phyloP scores from a whole-genome alignment of 2,113 vertebrate genomes.

The Elgaria multicarinata region DNA sequence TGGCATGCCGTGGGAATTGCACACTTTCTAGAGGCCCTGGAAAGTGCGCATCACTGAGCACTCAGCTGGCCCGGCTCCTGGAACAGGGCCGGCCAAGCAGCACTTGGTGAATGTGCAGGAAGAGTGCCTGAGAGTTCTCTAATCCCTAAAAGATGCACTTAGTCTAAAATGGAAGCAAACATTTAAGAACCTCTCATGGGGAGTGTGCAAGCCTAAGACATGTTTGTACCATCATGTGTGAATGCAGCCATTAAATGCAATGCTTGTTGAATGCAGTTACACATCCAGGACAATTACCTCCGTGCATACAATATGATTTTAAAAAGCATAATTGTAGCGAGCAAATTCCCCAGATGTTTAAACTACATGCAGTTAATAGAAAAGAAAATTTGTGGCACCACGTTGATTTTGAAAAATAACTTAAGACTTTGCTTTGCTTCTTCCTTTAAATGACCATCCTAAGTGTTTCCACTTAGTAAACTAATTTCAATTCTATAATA shows the following conservation, averaged over 20 bases:
- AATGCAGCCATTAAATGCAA: neutral
- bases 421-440: neutral
- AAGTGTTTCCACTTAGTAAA: neutral
- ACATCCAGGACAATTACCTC: neutral
- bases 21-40: too few relatives aligned
- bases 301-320: neutral
- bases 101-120: too few relatives aligned
- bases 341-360: neutral
- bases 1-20: too few relatives aligned
- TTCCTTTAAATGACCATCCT: neutral
- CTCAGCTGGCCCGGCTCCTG: too few relatives aligned
- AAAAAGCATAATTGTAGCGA: neutral
- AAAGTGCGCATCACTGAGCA: too few relatives aligned
- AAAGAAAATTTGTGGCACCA: too few relatives aligned
- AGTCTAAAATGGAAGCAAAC: neutral
- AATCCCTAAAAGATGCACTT: too few relatives aligned
- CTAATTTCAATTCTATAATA: neutral
- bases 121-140: too few relatives aligned
- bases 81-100: too few relatives aligned
- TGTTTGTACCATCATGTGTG: neutral
- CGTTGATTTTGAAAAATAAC: neutral
- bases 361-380: neutral
- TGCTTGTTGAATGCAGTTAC: neutral
- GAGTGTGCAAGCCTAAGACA: neutral
- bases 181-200: neutral